Base-by-base conservation (phyloP, 1,140 invertebrate species). In the Philotrypesis tridentata region DNA sequence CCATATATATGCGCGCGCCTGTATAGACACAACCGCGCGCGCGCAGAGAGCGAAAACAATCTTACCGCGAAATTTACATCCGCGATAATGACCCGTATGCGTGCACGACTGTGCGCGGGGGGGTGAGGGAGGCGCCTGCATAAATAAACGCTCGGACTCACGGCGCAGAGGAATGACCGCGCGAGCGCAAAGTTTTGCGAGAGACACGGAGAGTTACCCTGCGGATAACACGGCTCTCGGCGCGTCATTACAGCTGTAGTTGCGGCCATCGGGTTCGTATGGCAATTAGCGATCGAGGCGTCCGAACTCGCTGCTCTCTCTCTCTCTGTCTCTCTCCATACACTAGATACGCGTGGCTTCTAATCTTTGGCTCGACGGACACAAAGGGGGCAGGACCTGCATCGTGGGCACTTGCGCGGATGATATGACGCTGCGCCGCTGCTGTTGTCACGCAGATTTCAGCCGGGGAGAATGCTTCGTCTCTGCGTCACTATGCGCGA, bases 231-330 rank as follows among this genome's bases (percentile, higher is more conserved):
- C 70, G 61, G 29, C 48, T 14, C 77, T 82, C n/a, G n/a, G n/a
- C n/a, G 75, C 72, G 76, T 73, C 80, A 81, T 75, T 55, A 73
- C n/a, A 48, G 75, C 79, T 74, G n/a, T n/a, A 81, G 79, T 72
- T 84, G 82, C 80, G n/a, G n/a, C n/a, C n/a, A n/a, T n/a, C 72
- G 77, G 82, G 48, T 82, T 84, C 76, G 83, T 78, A 71, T 79
- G 75, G 85, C 81, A 85, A 87, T 86, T 87, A 86, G 80, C 82
- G 82, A 80, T 68, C 68, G 73, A 61, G 83, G 82, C 83, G 83
- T 80, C 83, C 80, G 81, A 83, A 65, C 25, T 25, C 60, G 60
- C 33, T 31, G 29, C 3, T 17, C 72, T 14, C n/a, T n/a, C n/a
- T n/a, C n/a, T n/a, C n/a, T n/a, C n/a, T n/a, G n/a, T n/a, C n/a